These are phyloP conservation scores for Clusia tigrina DNA, from an alignment of 2,888 invertebrate species.

Conservation along the genomic window DNA sequence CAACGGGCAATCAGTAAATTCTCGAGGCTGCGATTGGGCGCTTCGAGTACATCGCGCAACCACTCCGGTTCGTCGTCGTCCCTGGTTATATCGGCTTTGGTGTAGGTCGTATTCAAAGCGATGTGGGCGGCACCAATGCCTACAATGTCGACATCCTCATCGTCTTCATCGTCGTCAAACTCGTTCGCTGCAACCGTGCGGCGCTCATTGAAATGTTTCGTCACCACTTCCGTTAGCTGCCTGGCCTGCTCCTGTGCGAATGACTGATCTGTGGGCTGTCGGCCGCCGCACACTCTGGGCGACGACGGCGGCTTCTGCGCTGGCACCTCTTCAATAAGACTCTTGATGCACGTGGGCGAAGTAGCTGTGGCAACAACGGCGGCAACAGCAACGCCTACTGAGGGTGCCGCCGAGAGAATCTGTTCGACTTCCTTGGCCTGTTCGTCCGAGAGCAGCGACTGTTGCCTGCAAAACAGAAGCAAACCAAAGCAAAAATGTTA, in stretches of 20 bases:
- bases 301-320: constrained; percentile 38
- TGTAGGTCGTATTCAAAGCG: constrained; percentile 44
- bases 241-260: neutral
- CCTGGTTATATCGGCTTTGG: constrained; percentile 47
- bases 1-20: constrained; percentile 52
- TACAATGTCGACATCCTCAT: constrained; percentile 52
- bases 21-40: constrained; percentile 64
- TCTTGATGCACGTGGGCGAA: constrained; percentile 56
- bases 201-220: constrained; percentile 35
- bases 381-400: constrained; percentile 55
- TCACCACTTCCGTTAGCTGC: constrained; percentile 27
- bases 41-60: constrained; percentile 69
- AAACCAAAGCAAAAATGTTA: neutral
- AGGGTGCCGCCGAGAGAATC: constrained; percentile 72
- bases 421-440: constrained; percentile 89
- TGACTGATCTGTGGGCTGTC: constrained; percentile 18
- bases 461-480: constrained; percentile 70
- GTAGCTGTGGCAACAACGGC: constrained; percentile 58
- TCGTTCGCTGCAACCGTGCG: constrained; percentile 21
- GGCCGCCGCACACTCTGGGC: constrained; percentile 11
- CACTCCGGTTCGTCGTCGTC: constrained; percentile 68
- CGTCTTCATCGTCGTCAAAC: constrained; percentile 54
- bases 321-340: constrained; percentile 51
- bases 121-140: constrained; percentile 49
- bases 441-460: constrained; percentile 84